Conservation (phyloP, 2,888 invertebrate genomes). For the Chalcosyrphus nemorum region DNA sequence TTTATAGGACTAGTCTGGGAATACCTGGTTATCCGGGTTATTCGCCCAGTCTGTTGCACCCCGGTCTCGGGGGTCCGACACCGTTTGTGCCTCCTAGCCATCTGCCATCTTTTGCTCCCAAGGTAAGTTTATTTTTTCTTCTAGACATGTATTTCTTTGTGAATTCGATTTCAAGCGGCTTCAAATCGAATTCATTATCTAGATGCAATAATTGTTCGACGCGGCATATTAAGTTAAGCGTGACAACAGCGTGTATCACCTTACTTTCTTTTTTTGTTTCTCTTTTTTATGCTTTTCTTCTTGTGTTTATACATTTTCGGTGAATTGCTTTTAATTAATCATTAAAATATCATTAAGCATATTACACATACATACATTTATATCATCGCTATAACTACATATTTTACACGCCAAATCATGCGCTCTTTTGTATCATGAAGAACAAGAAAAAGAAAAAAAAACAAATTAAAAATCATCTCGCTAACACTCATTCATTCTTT, state of each 20-base stretch:
- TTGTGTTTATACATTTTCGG: slow-evolving; percentile 27
- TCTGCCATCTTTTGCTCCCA: slow-evolving; percentile 92
- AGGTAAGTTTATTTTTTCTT: slow-evolving; percentile 85
- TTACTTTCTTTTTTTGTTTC: slow-evolving; percentile 13
- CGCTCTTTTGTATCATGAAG: slow-evolving; percentile 54
- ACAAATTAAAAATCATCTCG: slow-evolving; percentile 78
- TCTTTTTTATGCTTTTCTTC: neutral
- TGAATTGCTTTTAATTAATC: slow-evolving; percentile 52
- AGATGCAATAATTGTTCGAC: slow-evolving; percentile 28
- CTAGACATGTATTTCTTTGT: neutral
- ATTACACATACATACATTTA: slow-evolving; percentile 3
- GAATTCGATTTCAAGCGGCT: neutral
- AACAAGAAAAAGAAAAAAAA: slow-evolving; percentile 43
- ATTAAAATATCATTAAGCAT: slow-evolving; percentile 39
- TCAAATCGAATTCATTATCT: slow-evolving; percentile 13
- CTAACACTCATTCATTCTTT: slow-evolving; percentile 76
- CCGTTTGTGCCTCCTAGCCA: slow-evolving; percentile 95
- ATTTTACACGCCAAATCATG: slow-evolving; percentile 53
- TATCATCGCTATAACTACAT: slow-evolving; percentile 41
- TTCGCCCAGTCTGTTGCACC: slow-evolving; percentile 90
- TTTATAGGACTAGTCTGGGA: slow-evolving; percentile 89
- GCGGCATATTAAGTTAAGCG: slow-evolving; percentile 16
- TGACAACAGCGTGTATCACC: neutral
- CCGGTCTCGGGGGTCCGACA: slow-evolving; percentile 88
- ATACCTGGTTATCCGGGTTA: slow-evolving; percentile 90